A percentile compares a stretch with the other conserved stretches of the same genome.
Conservation (phyloP, 1,140 invertebrate genomes). For the Halesus radiatus region DNA sequence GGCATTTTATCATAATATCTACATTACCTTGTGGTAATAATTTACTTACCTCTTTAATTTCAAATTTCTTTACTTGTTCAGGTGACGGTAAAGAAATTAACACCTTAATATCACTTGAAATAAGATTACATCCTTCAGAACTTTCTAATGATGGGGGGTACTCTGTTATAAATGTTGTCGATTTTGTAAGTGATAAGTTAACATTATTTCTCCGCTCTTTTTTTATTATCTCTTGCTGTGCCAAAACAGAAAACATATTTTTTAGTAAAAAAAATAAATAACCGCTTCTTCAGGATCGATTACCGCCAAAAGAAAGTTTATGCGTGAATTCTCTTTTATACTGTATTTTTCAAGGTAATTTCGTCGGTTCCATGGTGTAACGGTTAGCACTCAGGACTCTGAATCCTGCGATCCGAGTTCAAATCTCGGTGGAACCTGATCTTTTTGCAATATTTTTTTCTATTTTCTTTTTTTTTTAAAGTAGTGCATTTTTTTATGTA, state of each 20-base stretch:
- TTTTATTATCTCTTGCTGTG: neutral
- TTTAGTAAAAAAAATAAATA: neutral
- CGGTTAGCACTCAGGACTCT: too few relatives aligned
- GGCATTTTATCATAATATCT: too few relatives aligned
- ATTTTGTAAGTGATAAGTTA: neutral
- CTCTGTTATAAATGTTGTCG: neutral
- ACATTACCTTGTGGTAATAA: neutral
- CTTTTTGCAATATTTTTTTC: too few relatives aligned
- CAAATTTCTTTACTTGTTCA: neutral
- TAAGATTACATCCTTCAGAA: neutral
- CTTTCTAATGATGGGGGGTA: neutral
- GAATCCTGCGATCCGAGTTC: too few relatives aligned
- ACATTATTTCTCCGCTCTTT: neutral
- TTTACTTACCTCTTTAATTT: constrained; percentile 17
- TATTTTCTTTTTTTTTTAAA: too few relatives aligned
- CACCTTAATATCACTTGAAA: neutral
- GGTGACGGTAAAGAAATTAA: neutral
- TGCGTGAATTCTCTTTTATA: too few relatives aligned
- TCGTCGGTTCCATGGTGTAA: too few relatives aligned
- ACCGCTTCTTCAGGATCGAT: too few relatives aligned
- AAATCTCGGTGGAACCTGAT: too few relatives aligned
- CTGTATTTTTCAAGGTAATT: too few relatives aligned
- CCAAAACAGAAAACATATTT: neutral
- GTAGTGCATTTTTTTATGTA: too few relatives aligned
- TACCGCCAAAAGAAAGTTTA: too few relatives aligned